phyloP scores from a whole-genome alignment of 2,113 vertebrate species.

The Strix uralensis region DNA sequence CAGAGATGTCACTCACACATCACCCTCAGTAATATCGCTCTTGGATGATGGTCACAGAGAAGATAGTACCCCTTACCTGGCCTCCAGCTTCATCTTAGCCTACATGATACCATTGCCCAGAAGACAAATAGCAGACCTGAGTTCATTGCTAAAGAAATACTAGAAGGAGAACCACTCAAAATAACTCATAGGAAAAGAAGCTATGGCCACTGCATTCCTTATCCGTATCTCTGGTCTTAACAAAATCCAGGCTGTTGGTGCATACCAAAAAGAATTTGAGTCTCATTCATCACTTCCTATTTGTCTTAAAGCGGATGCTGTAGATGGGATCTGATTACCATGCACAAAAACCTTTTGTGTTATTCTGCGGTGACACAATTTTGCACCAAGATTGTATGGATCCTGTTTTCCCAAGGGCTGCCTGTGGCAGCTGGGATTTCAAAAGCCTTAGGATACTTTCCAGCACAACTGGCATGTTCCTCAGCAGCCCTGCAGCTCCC shows the following conservation, averaged over 20 bases:
- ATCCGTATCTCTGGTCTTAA: background rate
- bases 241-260: background rate
- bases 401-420: constrained; percentile 40
- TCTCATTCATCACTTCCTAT: constrained; percentile 53
- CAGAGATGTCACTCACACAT: background rate
- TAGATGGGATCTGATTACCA: constrained; percentile 4
- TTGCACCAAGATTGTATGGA: constrained; percentile 3
- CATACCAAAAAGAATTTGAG: constrained; percentile 18
- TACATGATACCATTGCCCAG: background rate
- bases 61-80: background rate
- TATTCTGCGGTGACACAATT: constrained; percentile 8
- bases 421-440: constrained; percentile 42
- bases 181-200: background rate
- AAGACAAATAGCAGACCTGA: background rate
- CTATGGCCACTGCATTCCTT: background rate
- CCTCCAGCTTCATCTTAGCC: background rate
- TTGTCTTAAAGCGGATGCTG: constrained; percentile 35
- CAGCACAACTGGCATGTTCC: constrained; percentile 40
- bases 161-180: background rate
- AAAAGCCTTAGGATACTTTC: constrained; percentile 44
- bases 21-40: background rate
- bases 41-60: background rate
- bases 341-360: constrained; percentile 27
- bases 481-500: background rate
- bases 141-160: background rate